These are phyloP conservation scores for Uria lomvia DNA, from an alignment of 2,113 vertebrate genomes.

Conservation along the genomic window DNA sequence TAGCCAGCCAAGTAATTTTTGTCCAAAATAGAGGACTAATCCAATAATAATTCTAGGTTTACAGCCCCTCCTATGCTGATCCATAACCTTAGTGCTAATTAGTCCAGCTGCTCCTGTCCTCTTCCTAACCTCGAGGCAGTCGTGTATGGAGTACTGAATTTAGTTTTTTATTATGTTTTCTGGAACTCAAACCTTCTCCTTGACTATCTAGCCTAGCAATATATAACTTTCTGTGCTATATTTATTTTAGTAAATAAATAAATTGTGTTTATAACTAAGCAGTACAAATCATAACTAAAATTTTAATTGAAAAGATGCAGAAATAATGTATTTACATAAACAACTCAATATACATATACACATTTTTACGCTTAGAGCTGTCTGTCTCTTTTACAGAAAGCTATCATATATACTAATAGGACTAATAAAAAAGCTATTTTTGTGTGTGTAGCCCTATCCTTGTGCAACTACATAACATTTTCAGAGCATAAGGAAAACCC, in stretches of 20 bases:
- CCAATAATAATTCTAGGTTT: neutral
- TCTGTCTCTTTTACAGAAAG: neutral
- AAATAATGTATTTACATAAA: neutral
- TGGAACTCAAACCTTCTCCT: neutral
- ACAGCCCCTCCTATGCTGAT: neutral
- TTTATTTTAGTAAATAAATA: neutral
- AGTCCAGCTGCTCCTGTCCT: neutral
- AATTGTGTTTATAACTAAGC: neutral
- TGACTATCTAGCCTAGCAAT: neutral
- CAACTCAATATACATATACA: neutral
- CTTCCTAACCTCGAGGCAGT: neutral
- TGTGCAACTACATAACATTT: neutral
- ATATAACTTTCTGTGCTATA: neutral
- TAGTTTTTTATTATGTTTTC: neutral
- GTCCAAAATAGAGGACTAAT: neutral
- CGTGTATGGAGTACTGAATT: neutral
- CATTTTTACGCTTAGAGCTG: neutral
- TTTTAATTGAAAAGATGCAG: neutral
- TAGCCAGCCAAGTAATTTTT: neutral
- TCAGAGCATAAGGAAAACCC: neutral
- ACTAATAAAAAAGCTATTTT: neutral
- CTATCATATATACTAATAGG: neutral
- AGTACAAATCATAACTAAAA: neutral
- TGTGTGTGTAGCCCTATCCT: neutral
- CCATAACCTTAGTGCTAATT: neutral